phyloP scores from a whole-genome alignment of 2,888 invertebrate genomes.

The Trimorus sp. region DNA sequence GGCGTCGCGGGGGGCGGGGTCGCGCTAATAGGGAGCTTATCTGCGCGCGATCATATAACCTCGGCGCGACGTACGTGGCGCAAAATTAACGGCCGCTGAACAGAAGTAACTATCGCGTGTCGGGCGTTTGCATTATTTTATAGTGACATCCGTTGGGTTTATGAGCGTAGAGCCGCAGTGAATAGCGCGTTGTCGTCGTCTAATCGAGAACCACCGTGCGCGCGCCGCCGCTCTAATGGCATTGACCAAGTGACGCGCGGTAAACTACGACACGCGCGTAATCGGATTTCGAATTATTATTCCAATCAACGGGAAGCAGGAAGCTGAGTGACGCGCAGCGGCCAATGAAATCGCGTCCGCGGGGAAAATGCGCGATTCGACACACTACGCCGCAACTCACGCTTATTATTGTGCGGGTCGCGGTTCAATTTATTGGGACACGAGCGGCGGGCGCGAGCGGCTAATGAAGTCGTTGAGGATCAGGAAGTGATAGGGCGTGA shows the following conservation, averaged over 20 bases:
- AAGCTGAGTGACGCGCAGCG: constrained; percentile 47
- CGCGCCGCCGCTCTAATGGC: constrained; percentile 52
- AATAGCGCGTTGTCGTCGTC: constrained; percentile 50
- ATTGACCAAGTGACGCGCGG: constrained; percentile 62
- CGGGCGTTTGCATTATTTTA: constrained; percentile 67
- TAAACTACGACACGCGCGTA: constrained; percentile 60
- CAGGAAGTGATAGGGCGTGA: too few relatives aligned
- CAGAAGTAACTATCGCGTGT: constrained; percentile 73
- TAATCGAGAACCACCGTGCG: constrained; percentile 60
- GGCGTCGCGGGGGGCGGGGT: neutral
- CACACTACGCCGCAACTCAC: too few relatives aligned
- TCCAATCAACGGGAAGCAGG: constrained; percentile 48
- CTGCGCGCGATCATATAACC: constrained; percentile 58
- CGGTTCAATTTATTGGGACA: too few relatives aligned
- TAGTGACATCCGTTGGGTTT: constrained; percentile 67
- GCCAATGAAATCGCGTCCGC: constrained; percentile 38
- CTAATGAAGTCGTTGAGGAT: too few relatives aligned
- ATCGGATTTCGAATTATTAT: constrained; percentile 63
- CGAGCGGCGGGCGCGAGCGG: too few relatives aligned
- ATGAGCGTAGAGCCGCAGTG: constrained; percentile 61
- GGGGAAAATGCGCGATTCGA: too few relatives aligned
- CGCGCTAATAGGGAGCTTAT: constrained; percentile 54
- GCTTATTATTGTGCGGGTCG: too few relatives aligned
- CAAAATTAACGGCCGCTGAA: constrained; percentile 77
- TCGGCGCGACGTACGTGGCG: constrained; percentile 43